These are phyloP conservation scores for Xiphorhynchus erythropygius DNA, from an alignment of 2,797 vertebrate species.

Conservation along the genomic window DNA sequence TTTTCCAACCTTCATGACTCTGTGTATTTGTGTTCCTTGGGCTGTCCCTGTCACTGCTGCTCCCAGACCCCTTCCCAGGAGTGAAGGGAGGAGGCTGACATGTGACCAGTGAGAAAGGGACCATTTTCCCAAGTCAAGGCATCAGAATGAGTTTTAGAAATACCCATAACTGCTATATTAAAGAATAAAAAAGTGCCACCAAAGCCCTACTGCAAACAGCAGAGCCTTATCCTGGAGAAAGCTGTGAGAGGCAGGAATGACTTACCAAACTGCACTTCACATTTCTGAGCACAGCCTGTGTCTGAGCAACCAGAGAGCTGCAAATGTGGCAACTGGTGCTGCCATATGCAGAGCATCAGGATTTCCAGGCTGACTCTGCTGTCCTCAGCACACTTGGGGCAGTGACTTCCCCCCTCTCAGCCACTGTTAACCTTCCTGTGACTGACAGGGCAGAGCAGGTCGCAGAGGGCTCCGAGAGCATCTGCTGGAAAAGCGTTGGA, in stretches of 20 bases:
- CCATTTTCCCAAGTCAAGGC: not conserved
- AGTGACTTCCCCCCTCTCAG: not conserved
- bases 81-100: not conserved
- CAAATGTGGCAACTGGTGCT: not conserved
- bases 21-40: not conserved
- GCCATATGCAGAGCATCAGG: not conserved
- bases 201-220: not conserved
- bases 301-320: not conserved
- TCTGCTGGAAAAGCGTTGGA: not conserved
- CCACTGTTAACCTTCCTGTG: not conserved
- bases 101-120: not conserved
- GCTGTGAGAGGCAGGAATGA: not conserved
- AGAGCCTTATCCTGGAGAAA: not conserved
- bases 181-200: not conserved
- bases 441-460: not conserved
- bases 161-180: not conserved
- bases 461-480: not conserved
- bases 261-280: not conserved
- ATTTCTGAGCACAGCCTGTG: accelerated
- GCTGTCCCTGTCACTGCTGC: not conserved
- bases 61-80: not conserved
- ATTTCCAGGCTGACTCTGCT: not conserved
- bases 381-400: accelerated
- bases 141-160: not conserved
- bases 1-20: not conserved